A percentile compares a stretch with the other conserved stretches of the same genome.
phyloP scores from a whole-genome alignment of 92 coral and sea anemone genomes.

The Heliopora coerulea region DNA sequence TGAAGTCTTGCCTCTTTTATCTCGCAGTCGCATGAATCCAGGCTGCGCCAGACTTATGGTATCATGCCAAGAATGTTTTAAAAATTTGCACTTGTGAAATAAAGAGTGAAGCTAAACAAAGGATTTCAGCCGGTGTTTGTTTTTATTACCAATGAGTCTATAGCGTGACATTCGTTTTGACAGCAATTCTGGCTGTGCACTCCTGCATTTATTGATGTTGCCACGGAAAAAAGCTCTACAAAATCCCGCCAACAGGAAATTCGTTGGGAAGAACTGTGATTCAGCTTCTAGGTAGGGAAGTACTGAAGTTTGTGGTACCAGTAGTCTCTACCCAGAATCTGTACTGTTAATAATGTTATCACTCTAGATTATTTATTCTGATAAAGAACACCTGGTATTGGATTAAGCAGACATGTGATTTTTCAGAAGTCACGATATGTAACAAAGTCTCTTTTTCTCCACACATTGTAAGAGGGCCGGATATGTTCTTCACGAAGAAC shows the following conservation, averaged over 20 bases:
- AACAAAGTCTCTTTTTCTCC: neutral
- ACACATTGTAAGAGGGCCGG: no score
- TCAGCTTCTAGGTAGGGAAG: no score
- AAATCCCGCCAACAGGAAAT: no score
- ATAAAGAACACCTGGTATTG: neutral
- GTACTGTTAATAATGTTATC: neutral
- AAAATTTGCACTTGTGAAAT: neutral
- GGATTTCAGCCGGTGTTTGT: conserved; percentile 13
- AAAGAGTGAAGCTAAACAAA: conserved; percentile 7
- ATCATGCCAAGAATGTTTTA: conserved; percentile 15
- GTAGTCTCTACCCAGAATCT: neutral
- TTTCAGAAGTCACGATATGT: conserved; percentile 31
- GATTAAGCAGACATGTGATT: neutral
- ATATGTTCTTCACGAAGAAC: no score
- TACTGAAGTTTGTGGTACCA: no score
- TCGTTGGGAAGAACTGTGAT: no score
- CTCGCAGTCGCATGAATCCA: conserved; percentile 9
- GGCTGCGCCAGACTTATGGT: neutral
- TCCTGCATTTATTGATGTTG: neutral
- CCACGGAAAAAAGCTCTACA: no score
- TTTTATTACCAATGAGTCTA: neutral
- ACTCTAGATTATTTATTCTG: neutral
- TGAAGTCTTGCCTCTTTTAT: conserved; percentile 20
- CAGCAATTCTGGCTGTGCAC: neutral
- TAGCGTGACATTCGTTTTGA: neutral